Base-by-base conservation (phyloP, 2,113 vertebrate genomes). In the Thamnophis sirtalis region DNA sequence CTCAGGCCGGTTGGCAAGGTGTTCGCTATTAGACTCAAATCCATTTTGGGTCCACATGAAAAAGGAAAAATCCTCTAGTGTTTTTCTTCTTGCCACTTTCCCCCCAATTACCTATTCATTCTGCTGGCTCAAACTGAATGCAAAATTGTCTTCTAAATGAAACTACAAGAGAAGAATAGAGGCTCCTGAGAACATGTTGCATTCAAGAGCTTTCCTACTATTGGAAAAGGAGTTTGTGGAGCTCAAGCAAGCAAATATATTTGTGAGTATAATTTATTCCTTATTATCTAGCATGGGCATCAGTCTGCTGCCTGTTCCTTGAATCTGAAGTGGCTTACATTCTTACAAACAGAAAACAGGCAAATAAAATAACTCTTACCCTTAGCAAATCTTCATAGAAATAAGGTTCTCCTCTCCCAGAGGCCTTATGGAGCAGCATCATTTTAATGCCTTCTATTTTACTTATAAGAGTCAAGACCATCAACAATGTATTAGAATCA, bases 171-270 rank as follows among this genome's bases (percentile, higher is more conserved):
- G 3, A 22, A 19, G 33, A 80, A 50, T 10, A 56, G 0, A 43
- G 19, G n/a, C n/a, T 33, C 17, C 84, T 10, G 6, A n/a, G 38
- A 92, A n/a, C 38, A n/a, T 2, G 84, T 96, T 96, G 96, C 50
- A 91, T 54, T 50, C 89, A 84, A 94, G 94, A 86, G 90, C 95
- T 55, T 88, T 91, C 60, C 51, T 91, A 33, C 87, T 97, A 93
- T 89, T 97, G 48, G 84, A 94, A 28, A 96, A 86, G 90, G 96
- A 97, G 26, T 91, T 93, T 6, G 2, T 21, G 7, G 89, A 96
- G 24, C 68, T 96, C n/a, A 68, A 90, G 91, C 8, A 93, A n/a
- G 92, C 49, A n/a, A 53, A 9, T 1, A 73, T 92, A 5, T 63
- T 73, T 93, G 97, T 97, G 60, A 96, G 97, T 96, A 4, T 5